Percentiles rank a stretch among this genome's conserved stretches.
phyloP scores from a whole-genome alignment of 2,113 vertebrate species.

The Promerops cafer region DNA sequence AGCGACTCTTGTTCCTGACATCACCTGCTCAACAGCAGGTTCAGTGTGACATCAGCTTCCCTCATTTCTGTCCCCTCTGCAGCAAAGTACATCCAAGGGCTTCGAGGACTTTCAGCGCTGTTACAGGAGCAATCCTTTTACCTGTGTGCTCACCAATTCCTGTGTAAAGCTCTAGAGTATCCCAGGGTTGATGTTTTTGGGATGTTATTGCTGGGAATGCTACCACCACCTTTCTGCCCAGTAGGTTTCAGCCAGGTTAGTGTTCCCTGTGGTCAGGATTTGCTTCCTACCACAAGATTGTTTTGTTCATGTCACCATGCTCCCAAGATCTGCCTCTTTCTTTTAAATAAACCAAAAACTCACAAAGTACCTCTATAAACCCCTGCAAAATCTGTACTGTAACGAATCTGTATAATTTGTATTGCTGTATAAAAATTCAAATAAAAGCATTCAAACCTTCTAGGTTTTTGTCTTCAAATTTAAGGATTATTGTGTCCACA shows the following conservation, averaged over 20 bases:
- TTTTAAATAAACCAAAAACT: slow-evolving; percentile 49
- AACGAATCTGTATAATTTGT: slow-evolving; percentile 24
- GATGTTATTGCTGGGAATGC: neutral
- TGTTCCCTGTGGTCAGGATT: neutral
- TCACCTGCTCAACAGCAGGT: neutral
- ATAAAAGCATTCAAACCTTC: slow-evolving; percentile 19
- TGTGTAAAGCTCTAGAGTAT: neutral
- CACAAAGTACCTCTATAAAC: slow-evolving; percentile 40
- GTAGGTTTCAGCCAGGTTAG: neutral
- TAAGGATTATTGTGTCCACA: neutral
- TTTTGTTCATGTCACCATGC: neutral
- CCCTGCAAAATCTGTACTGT: slow-evolving; percentile 41
- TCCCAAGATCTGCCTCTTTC: slow-evolving; percentile 19
- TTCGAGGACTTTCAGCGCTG: neutral
- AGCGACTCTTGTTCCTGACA: accelerated
- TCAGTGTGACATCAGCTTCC: neutral
- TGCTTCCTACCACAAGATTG: neutral
- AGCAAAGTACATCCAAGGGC: neutral
- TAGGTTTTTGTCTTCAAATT: neutral
- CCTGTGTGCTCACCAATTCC: neutral
- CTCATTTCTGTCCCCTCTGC: neutral
- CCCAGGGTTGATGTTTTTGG: neutral
- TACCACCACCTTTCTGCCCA: neutral
- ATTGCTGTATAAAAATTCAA: slow-evolving; percentile 42
- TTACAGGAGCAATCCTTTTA: neutral